Conservation (phyloP, 2,797 vertebrate genomes). For the Salmo trutta region DNA sequence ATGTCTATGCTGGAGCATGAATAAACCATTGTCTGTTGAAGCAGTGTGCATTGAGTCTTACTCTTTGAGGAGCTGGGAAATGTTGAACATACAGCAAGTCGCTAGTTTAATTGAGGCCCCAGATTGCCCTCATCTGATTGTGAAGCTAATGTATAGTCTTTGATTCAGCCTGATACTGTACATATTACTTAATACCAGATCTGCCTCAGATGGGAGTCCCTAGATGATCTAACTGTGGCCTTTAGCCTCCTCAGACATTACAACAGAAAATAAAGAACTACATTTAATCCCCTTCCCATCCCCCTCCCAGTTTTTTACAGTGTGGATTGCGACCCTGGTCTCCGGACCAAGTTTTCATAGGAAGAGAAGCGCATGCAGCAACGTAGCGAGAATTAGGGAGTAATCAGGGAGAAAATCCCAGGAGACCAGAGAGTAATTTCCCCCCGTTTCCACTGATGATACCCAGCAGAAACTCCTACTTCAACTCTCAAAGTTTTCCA, state of each 20-base stretch:
- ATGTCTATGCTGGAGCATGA: too few species aligned
- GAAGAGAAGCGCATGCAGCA: slow-evolving; percentile 59
- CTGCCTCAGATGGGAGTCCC: slow-evolving; percentile 30
- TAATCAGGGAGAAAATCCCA: slow-evolving; percentile 74
- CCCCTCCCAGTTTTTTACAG: slow-evolving; percentile 30
- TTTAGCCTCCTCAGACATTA: slow-evolving; percentile 3
- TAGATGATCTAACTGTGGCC: slow-evolving; percentile 10
- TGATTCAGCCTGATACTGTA: slow-evolving; percentile 10
- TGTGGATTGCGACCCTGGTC: slow-evolving; percentile 5
- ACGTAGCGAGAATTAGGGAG: slow-evolving; percentile 63
- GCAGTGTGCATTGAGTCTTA: too few species aligned
- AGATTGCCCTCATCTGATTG: slow-evolving; percentile 8
- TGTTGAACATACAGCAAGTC: background rate
- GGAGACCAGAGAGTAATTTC: slow-evolving; percentile 69
- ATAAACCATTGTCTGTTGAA: too few species aligned
- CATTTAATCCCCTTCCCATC: slow-evolving; percentile 43
- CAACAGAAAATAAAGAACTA: slow-evolving; percentile 45
- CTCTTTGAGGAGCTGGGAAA: too few species aligned
- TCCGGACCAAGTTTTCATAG: slow-evolving; percentile 70
- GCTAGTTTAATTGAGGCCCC: background rate
- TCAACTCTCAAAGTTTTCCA: slow-evolving; percentile 46
- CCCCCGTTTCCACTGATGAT: slow-evolving; percentile 66
- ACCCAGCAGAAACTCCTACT: slow-evolving; percentile 59
- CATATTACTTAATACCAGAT: slow-evolving; percentile 6
- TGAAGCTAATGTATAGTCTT: background rate